phyloP scores from a whole-genome alignment of 2,113 vertebrate genomes.

The Pampusana beccarii region DNA sequence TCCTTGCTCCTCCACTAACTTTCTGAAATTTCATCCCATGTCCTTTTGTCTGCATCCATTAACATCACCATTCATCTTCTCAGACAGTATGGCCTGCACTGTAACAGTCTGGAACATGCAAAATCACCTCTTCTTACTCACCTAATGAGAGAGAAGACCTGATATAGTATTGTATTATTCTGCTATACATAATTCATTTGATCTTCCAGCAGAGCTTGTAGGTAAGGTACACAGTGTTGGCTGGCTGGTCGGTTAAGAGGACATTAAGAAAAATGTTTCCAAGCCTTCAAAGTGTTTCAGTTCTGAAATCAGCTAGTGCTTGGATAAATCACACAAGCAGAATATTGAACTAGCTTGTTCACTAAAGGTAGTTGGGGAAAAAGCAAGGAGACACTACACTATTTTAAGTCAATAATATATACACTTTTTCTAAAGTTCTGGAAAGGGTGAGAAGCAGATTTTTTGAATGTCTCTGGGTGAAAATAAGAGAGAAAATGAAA shows the following conservation, averaged over 20 bases:
- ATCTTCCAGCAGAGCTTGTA: background rate
- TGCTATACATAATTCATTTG: conserved; percentile 2
- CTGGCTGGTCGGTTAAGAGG: background rate
- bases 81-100: background rate
- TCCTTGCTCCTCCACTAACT: background rate
- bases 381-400: background rate
- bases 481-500: background rate
- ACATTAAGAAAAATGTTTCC: background rate
- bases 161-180: background rate
- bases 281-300: background rate
- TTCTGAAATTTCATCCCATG: conserved; percentile 30
- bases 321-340: background rate
- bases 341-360: background rate
- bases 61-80: background rate
- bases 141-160: background rate
- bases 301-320: background rate
- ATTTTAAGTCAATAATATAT: background rate
- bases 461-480: background rate
- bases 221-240: background rate
- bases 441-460: background rate
- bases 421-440: background rate
- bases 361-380: background rate
- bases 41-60: background rate
- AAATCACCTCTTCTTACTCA: conserved; percentile 36
- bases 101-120: background rate